Conservation (phyloP, 1,140 invertebrate species). For the Holotrichia oblita region DNA sequence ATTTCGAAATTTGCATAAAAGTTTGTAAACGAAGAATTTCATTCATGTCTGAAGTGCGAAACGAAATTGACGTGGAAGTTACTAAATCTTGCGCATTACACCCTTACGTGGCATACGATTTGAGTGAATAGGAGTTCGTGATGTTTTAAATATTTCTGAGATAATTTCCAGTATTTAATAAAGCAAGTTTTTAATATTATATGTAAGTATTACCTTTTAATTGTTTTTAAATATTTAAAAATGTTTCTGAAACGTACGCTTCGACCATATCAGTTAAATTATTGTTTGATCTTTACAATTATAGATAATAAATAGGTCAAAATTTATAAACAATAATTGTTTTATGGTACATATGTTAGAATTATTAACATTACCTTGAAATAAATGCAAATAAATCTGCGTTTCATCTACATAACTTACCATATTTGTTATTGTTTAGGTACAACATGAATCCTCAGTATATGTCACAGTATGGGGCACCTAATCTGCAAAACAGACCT, state of each 20-base stretch:
- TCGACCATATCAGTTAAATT: neutral
- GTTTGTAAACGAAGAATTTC: neutral
- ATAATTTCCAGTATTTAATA: slow-evolving; percentile 59
- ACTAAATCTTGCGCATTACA: slow-evolving; percentile 64
- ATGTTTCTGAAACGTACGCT: neutral
- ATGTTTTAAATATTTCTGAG: slow-evolving; percentile 46
- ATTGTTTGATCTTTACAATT: slow-evolving; percentile 8
- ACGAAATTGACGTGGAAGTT: slow-evolving; percentile 59
- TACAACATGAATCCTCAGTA: slow-evolving; percentile 58
- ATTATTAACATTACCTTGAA: neutral
- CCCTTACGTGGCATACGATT: slow-evolving; percentile 70
- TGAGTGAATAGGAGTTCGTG: slow-evolving; percentile 58
- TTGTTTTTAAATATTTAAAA: neutral
- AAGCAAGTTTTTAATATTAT: neutral
- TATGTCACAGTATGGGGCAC: slow-evolving; percentile 52
- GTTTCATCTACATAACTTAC: too few species aligned
- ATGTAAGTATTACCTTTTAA: slow-evolving; percentile 32
- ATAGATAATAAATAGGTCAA: slow-evolving; percentile 56
- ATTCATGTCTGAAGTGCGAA: slow-evolving; percentile 37
- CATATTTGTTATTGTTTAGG: neutral
- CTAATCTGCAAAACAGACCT: slow-evolving; percentile 44
- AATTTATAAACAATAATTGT: slow-evolving; percentile 47
- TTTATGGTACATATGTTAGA: slow-evolving; percentile 33
- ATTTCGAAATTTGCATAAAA: slow-evolving; percentile 20
- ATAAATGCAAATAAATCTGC: too few species aligned